phyloP scores from a whole-genome alignment of 2,113 vertebrate species.

The Aegotheles bennettii region DNA sequence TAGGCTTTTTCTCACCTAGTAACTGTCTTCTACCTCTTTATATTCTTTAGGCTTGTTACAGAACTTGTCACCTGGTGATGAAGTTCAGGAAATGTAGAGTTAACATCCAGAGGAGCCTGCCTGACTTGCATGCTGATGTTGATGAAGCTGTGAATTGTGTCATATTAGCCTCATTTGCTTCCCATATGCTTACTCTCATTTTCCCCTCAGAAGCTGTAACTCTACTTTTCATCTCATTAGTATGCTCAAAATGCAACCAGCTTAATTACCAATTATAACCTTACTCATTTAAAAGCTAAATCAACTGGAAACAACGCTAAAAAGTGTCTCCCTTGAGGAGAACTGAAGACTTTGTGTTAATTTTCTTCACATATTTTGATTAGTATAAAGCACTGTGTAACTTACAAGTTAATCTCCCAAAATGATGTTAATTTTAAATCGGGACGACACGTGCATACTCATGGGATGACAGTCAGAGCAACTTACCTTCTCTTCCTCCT shows the following conservation, averaged over 20 bases:
- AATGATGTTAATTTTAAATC: slow-evolving; percentile 46
- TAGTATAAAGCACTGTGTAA: slow-evolving; percentile 8
- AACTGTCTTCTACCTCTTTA: background rate
- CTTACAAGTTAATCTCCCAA: slow-evolving; percentile 16
- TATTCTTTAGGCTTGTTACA: background rate
- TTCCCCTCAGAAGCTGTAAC: slow-evolving; percentile 14
- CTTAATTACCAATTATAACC: slow-evolving; percentile 58
- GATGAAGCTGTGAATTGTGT: slow-evolving; percentile 42
- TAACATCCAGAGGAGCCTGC: background rate
- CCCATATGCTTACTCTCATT: slow-evolving; percentile 49
- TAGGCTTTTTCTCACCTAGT: background rate
- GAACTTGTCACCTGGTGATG: background rate
- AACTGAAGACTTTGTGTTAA: slow-evolving; percentile 24
- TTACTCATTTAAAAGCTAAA: slow-evolving; percentile 52
- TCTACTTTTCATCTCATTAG: slow-evolving; percentile 37
- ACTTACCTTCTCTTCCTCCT: background rate
- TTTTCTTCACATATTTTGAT: slow-evolving; percentile 55
- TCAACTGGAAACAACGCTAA: slow-evolving; percentile 30
- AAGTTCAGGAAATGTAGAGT: background rate
- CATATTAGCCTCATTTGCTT: slow-evolving; percentile 38
- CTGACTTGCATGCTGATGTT: slow-evolving; percentile 28
- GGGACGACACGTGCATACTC: background rate
- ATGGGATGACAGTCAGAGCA: background rate
- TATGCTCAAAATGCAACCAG: slow-evolving; percentile 26
- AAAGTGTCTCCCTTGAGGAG: slow-evolving; percentile 35